Conservation (phyloP, 2,888 invertebrate genomes). For the Protula sp. region DNA sequence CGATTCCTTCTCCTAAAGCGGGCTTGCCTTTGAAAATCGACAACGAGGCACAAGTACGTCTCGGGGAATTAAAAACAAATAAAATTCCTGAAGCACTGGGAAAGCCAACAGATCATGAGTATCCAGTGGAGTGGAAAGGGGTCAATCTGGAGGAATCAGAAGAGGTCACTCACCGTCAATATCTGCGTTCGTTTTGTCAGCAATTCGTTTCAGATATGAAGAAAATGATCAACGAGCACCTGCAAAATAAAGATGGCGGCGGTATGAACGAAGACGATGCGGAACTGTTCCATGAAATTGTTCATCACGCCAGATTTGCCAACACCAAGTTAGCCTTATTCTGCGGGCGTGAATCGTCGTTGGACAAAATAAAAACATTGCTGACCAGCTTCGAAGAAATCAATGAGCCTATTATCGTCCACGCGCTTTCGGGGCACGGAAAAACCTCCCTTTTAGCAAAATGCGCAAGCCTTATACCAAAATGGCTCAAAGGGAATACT, state of each 20-base stretch:
- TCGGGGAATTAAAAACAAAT: slow-evolving; percentile 3
- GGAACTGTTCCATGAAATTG: slow-evolving; percentile 14
- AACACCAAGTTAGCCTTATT: slow-evolving; percentile 18
- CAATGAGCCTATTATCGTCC: slow-evolving; percentile 15
- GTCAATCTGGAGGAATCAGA: slow-evolving; percentile 12
- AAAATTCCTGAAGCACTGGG: slow-evolving; percentile 6
- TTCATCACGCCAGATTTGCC: slow-evolving; percentile 21
- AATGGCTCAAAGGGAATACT: slow-evolving; percentile 13
- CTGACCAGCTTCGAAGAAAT: neutral
- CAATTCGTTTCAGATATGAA: slow-evolving; percentile 18
- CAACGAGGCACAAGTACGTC: neutral
- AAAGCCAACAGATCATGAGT: slow-evolving; percentile 4
- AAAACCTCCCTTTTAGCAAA: slow-evolving; percentile 24
- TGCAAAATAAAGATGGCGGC: neutral
- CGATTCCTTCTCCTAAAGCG: no score
- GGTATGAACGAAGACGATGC: neutral
- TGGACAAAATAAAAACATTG: slow-evolving; percentile 10
- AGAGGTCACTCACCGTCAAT: slow-evolving; percentile 9
- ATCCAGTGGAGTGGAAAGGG: slow-evolving; percentile 12
- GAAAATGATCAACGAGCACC: slow-evolving; percentile 1
- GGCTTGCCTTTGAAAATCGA: no score
- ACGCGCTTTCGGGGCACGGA: slow-evolving; percentile 23
- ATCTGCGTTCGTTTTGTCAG: slow-evolving; percentile 14
- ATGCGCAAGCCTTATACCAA: slow-evolving; percentile 4
- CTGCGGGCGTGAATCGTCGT: slow-evolving; percentile 20